phyloP scores from a whole-genome alignment of 2,113 vertebrate genomes.

The Naja naja region DNA sequence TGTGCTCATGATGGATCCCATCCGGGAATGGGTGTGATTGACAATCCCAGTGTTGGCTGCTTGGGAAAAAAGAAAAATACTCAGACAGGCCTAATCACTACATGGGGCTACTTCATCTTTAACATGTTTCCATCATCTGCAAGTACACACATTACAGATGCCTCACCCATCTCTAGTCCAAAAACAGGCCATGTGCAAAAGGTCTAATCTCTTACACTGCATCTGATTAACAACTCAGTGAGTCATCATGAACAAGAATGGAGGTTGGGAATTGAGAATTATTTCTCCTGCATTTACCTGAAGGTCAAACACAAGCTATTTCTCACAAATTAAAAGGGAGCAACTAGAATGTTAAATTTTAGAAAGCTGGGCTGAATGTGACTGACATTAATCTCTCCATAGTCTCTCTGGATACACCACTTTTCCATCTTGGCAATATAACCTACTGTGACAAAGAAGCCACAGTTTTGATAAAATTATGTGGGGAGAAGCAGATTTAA shows the following conservation, averaged over 20 bases:
- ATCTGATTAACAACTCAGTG: not conserved
- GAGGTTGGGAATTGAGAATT: not conserved
- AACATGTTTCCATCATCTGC: not conserved
- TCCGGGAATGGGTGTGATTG: constrained; percentile 95
- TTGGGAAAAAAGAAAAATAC: constrained; percentile 44
- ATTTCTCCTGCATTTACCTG: not conserved
- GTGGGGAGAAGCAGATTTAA: not conserved
- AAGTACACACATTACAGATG: not conserved
- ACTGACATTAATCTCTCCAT: not conserved
- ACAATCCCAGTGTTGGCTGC: constrained; percentile 91
- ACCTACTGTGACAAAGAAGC: not conserved
- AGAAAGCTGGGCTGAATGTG: not conserved
- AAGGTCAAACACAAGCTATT: not conserved
- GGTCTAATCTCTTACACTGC: not conserved
- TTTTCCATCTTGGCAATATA: not conserved
- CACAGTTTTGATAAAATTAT: not conserved
- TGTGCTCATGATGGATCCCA: constrained; percentile 97
- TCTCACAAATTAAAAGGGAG: not conserved
- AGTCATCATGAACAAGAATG: not conserved
- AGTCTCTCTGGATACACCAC: not conserved
- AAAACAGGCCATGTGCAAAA: not conserved
- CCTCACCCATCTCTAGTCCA: not conserved
- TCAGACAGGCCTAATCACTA: not conserved
- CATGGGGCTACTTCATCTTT: not conserved
- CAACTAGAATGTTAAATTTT: not conserved